phyloP scores from a whole-genome alignment of 2,797 vertebrate species.

The Cirrhinus mrigala region DNA sequence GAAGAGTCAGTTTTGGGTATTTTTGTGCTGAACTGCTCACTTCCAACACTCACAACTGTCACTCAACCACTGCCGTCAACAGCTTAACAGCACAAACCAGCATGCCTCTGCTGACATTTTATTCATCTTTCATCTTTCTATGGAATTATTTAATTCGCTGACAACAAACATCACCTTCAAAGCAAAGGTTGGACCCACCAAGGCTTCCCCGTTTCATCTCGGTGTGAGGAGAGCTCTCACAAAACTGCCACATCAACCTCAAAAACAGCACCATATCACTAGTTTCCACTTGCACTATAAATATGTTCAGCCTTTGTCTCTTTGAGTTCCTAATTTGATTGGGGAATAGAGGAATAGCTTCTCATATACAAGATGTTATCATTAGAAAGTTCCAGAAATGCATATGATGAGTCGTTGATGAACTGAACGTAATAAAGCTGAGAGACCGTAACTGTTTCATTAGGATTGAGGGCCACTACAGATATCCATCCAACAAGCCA shows the following conservation, averaged over 20 bases:
- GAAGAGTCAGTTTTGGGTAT: constrained; percentile 17
- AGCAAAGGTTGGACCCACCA: constrained; percentile 53
- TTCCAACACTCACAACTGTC: constrained; percentile 41
- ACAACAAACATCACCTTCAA: constrained; percentile 68
- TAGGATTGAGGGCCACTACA: constrained; percentile 11
- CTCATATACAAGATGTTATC: neutral
- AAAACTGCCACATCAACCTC: constrained; percentile 2
- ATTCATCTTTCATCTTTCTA: constrained; percentile 70
- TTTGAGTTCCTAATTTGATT: constrained; percentile 12
- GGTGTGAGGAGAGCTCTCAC: constrained; percentile 30
- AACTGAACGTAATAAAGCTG: constrained; percentile 13
- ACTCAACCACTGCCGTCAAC: constrained; percentile 36
- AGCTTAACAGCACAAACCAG: constrained; percentile 64
- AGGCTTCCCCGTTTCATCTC: constrained; percentile 49
- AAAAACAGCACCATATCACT: neutral
- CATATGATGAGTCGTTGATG: neutral
- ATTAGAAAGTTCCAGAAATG: constrained; percentile 11
- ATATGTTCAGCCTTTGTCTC: neutral
- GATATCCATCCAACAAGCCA: constrained; percentile 31
- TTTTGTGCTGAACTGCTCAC: constrained; percentile 35
- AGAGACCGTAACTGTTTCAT: constrained; percentile 36
- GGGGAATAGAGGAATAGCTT: constrained; percentile 5
- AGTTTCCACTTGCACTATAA: neutral
- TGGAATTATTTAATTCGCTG: constrained; percentile 61
- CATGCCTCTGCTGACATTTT: constrained; percentile 70